These are phyloP conservation scores for Amphimedon queenslandica DNA, from an alignment of 37 sponge, comb jelly and placozoan species.

Conservation along the genomic window DNA sequence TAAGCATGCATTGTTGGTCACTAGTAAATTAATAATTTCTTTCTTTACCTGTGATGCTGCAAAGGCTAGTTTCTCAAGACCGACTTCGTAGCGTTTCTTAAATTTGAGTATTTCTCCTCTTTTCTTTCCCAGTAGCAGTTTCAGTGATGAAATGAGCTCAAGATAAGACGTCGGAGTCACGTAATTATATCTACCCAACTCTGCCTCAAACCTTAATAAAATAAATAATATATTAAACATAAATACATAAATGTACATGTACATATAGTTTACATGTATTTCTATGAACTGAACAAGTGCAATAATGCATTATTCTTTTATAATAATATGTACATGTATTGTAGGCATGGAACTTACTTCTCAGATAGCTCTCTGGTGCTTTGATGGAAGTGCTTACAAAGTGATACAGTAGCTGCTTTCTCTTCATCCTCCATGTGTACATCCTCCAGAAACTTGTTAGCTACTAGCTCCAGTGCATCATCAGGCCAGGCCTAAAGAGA, in stretches of 20 bases:
- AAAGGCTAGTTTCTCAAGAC: constrained; percentile 94
- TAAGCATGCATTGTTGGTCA: too few relatives aligned
- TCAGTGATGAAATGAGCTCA: constrained; percentile 98
- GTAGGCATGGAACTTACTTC: constrained; percentile 19
- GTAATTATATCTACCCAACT: constrained; percentile 92
- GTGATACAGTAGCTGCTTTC: constrained; percentile 61
- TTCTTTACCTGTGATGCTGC: constrained; percentile 90
- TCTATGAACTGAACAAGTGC: neutral
- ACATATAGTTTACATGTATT: neutral
- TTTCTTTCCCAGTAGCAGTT: constrained; percentile 76
- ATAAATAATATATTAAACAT: neutral
- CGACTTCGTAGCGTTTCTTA: constrained; percentile 93
- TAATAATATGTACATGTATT: constrained; percentile 1
- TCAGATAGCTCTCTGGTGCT: constrained; percentile 79
- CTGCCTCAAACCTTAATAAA: constrained; percentile 43
- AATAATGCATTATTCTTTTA: neutral
- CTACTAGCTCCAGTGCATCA: constrained; percentile 92
- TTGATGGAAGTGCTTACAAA: constrained; percentile 96
- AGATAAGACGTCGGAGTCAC: constrained; percentile 98
- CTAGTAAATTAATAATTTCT: too few relatives aligned
- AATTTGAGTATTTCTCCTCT: constrained; percentile 76
- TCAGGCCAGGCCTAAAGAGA: constrained; percentile 81
- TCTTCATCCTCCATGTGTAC: constrained; percentile 83
- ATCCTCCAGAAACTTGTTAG: constrained; percentile 95
- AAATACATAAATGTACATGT: neutral